Base-by-base conservation (phyloP, 2,888 invertebrate genomes). In the Tipula vernalis region DNA sequence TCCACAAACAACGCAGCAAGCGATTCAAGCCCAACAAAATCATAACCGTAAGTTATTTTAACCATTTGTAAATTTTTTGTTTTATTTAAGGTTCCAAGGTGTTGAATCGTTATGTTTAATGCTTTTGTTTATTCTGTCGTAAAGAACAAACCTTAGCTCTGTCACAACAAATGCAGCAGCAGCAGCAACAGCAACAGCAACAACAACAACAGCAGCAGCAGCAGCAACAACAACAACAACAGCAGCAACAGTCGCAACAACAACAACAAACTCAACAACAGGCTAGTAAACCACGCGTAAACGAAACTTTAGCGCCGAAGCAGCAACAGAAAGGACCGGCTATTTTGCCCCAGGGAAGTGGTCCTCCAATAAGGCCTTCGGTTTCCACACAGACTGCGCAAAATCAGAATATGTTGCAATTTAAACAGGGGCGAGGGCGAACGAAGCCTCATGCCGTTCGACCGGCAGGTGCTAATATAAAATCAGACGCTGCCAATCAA, bases 371-470 rank as follows among this genome's bases (percentile, higher is more conserved):
- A 88, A 93, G 97, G 86, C 96, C 97, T 0, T 96, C 96, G 0
- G 97, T 97, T 12, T 96, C 97, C 5, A 97, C 97, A 0, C 97
- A 97, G 91, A 97, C 97, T 0, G 91, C 91, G 87, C 91, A 91
- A 87, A 91, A 91, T 87, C 91, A 92, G 88, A 91, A 90, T 87
- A 88, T 91, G 86, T 89, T 91, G 3, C 91, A 92, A 87, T 85
- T 42, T 42, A 93, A 93, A 89, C 92, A 94, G 90, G 93, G 93
- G 5, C 95, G 95, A 90, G 94, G 94, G 87, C 93, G 96, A 28
- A 95, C 95, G 86, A 96, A 96, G 91, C 94, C 95, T 83, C 92
- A 93, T 83, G 92, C 93, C 88, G 93, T 94, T 88, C 92, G 95
- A 87, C 95, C 96, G n/a, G 95, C 96, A 36, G 94, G 96, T 87